These are phyloP conservation scores for Itoplectis maculator DNA, from an alignment of 2,888 invertebrate genomes.

Conservation along the genomic window DNA sequence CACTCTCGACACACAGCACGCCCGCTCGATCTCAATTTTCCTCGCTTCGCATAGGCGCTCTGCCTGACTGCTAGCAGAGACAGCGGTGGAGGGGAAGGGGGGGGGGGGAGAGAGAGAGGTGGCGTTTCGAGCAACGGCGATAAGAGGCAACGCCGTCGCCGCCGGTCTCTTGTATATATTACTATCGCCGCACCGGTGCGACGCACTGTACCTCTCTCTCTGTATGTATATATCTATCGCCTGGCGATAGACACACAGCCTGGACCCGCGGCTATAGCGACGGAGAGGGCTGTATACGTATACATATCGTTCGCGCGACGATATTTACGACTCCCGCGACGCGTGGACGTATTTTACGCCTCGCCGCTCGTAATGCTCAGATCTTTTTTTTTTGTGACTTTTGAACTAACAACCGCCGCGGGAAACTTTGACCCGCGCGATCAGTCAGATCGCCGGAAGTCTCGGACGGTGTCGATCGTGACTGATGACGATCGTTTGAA, in stretches of 20 bases:
- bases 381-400: too few relatives aligned
- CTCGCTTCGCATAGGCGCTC: constrained; percentile 60
- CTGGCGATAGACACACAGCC: background rate
- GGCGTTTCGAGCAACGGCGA: constrained; percentile 21
- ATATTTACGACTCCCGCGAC: background rate
- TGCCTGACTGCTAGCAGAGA: background rate
- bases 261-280: constrained; percentile 31
- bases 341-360: background rate
- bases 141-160: background rate
- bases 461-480: too few relatives aligned
- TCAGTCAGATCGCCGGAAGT: too few relatives aligned
- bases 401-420: too few relatives aligned
- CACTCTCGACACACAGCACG: constrained; percentile 48
- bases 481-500: too few relatives aligned
- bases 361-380: background rate
- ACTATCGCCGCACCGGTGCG: constrained; percentile 14
- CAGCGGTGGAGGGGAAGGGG: constrained; percentile 9
- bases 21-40: constrained; percentile 63
- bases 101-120: constrained; percentile 25
- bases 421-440: too few relatives aligned
- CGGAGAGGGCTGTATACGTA: constrained; percentile 31
- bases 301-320: constrained; percentile 39
- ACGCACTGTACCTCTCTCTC: constrained; percentile 13
- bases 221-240: constrained; percentile 20
- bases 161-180: constrained; percentile 12